Evolutionary conservation across 1,140 invertebrate genomes (phyloP), one percentile per base, ranked within the genome.

Genomic region (Nasonia vitripennis): DNA sequence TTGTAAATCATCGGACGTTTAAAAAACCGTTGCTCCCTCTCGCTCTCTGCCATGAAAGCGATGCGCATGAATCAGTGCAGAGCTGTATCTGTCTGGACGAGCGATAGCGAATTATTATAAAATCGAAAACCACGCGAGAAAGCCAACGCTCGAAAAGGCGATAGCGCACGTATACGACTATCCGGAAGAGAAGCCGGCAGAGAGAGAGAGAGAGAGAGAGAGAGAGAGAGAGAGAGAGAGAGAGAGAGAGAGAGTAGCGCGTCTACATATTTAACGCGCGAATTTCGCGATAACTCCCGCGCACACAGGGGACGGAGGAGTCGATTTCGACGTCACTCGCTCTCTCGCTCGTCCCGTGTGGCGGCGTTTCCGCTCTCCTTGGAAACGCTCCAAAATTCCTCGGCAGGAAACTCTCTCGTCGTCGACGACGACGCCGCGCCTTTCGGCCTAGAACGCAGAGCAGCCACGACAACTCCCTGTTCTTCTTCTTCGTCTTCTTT

Each of bases 341-440:
- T 62, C 4, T 62, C 17, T 62, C 55, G n/a, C 55, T 45, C 55
- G 4, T 62, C 55, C 17, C 20, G 55, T 62, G 55, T 17, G 20
- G 11, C 70, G 70, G 51, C 37, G 75, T 78, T 84, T 84, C 75
- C 83, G 68, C 78, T 89, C 88, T 85, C 77, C 87, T 87, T 89
- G 86, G 84, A 82, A 75, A 48, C 11, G 55, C 48, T 77, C 71
- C 84, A 85, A 85, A 84, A 80, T 71, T 84, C 80, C 73, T 85
- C 51, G n/a, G 27, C 31, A 34, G 20, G 79, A 81, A 71, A 55
- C 68, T 62, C 55, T 45, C 37, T 20, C 55, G 55, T 20, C 55
- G 55, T 20, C 55, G 51, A 55, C 51, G 51, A 9, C 51, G 51
- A 5, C 12, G 51, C 51, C 51, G 51, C 27, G 73, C 71, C 20